A percentile compares a stretch with the other conserved stretches of the same genome.
Conservation (phyloP, 2,888 invertebrate genomes). For the Eristalis arbustorum region DNA sequence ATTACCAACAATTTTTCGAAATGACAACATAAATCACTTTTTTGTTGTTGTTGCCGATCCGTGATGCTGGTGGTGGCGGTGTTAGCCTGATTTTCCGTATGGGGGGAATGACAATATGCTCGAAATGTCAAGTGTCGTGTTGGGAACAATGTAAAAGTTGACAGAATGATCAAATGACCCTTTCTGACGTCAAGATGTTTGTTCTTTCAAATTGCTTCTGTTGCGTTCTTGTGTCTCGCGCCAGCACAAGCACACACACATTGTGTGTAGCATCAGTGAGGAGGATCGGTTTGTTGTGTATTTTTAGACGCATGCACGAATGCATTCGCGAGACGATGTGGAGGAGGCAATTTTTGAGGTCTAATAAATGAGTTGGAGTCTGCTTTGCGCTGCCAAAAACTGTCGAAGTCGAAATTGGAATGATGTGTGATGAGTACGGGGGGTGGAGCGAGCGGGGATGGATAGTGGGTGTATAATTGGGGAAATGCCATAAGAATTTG, state of each 20-base stretch:
- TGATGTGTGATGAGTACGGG: too few relatives aligned
- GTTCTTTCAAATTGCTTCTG: constrained; percentile 16
- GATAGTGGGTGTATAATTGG: too few relatives aligned
- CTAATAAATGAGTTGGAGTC: background rate
- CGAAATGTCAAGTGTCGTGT: constrained; percentile 54
- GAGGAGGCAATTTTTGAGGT: background rate
- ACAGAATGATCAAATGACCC: constrained; percentile 43
- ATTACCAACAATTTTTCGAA: constrained; percentile 8
- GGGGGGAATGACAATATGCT: constrained; percentile 37
- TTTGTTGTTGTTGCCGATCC: background rate
- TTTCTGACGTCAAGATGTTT: constrained; percentile 12
- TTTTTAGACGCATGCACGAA: background rate
- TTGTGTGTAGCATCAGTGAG: background rate
- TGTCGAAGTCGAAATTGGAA: too few relatives aligned
- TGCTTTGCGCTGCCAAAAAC: too few relatives aligned
- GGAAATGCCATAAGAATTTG: too few relatives aligned
- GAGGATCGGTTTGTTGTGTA: background rate
- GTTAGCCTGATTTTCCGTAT: background rate
- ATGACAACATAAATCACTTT: constrained; percentile 49
- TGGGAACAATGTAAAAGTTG: constrained; percentile 41
- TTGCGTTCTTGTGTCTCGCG: background rate
- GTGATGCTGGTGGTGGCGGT: background rate
- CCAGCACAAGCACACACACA: too few relatives aligned
- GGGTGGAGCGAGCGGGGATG: too few relatives aligned
- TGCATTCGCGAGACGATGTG: background rate